Evolutionary conservation across 2,797 vertebrate species (phyloP), one percentile per base, ranked within the genome.

Genomic region (Eulemur mongoz): DNA sequence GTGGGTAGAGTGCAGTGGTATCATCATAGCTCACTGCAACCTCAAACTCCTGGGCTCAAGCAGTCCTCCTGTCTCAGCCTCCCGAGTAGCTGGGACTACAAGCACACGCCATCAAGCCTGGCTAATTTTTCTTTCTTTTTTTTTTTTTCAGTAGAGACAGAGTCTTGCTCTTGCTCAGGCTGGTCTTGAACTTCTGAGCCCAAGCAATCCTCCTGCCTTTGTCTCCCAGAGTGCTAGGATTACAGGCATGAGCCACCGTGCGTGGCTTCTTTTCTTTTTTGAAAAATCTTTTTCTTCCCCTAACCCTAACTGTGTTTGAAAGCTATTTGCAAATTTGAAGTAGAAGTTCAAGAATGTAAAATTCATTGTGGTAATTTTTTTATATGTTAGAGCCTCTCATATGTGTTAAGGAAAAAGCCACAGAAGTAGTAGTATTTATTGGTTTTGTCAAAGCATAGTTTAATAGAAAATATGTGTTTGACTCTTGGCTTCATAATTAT

Each of bases 381-480:
- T 93, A 15, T 87, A 69, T 63, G 43, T 92, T 89, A 67, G 48
- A 73, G 35, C 22, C 18, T 73, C 92, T 88, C 17, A 10, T 85
- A 48, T 80, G 67, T 93, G 38, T 88, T 91, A 73, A 70, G 61
- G 65, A 80, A 80, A 87, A 92, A 81, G 45, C 1, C 43, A 10
- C 50, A 18, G 11, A 25, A 89, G 69, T 61, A 75, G 7, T n/a
- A 72, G n/a, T 89, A 89, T 30, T 89, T 23, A 35, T 38, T 59
- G 70, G 70, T 84, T 91, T 76, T 91, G 65, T 86, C 18, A 92
- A 87, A 92, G 54, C 54, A 20, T 78, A 52, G 38, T 63, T 85
- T 93, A 94, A 88, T 86, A 82, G 69, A 85, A 96, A 96, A 87
- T 32, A 43, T 63, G 15, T 95, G 40, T 78, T 87, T 76, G 17